Conservation (phyloP, 2,797 vertebrate genomes). For the Aphelocoma californica region DNA sequence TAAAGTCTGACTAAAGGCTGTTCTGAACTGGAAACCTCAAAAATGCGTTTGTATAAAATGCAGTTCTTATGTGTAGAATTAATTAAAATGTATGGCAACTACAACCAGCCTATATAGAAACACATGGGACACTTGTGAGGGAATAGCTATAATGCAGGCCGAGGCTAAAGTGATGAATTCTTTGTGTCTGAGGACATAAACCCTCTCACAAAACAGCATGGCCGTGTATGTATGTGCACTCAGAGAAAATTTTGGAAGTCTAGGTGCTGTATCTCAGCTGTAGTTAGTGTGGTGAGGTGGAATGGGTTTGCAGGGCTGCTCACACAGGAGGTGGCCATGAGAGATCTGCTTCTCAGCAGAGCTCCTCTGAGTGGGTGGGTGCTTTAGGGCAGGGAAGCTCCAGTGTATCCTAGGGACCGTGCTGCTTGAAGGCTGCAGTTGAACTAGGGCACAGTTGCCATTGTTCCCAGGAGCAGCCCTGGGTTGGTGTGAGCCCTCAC, state of each 20-base stretch:
- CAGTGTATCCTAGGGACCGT: rapidly evolving
- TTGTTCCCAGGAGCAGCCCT: background rate
- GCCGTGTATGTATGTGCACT: background rate
- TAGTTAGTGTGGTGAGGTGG: background rate
- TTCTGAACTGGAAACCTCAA: conserved; percentile 18
- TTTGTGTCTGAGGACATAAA: background rate
- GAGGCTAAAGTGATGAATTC: background rate
- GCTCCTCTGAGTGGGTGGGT: background rate
- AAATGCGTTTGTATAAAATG: conserved; percentile 35
- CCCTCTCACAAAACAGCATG: background rate
- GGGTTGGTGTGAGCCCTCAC: rapidly evolving
- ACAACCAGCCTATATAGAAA: background rate
- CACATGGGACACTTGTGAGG: background rate
- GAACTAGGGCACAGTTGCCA: rapidly evolving
- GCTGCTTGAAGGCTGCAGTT: background rate
- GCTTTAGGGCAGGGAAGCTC: background rate
- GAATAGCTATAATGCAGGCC: background rate
- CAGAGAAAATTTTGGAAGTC: background rate
- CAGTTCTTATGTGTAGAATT: background rate
- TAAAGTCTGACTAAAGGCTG: conserved; percentile 7
- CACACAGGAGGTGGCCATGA: rapidly evolving
- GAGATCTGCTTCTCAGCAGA: background rate
- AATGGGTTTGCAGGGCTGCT: background rate
- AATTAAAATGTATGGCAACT: background rate
- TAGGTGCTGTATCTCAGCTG: rapidly evolving